A percentile compares a stretch with the other conserved stretches of the same genome.
These are phyloP conservation scores for Amphiura filiformis DNA, from an alignment of 35 echinoderm and acorn worm genomes.

Conservation along the genomic window DNA sequence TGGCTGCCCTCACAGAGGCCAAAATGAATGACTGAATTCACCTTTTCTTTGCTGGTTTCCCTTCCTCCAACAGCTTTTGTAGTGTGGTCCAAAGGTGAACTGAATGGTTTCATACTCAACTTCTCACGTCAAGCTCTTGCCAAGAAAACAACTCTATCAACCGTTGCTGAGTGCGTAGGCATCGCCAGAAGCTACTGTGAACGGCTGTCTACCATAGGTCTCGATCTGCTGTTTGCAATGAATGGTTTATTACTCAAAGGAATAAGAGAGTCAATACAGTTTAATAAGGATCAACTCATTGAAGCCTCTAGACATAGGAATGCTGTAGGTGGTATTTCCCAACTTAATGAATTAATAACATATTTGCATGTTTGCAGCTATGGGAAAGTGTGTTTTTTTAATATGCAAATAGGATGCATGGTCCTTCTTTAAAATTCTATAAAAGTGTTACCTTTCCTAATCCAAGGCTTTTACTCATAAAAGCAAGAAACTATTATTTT, in stretches of 20 bases:
- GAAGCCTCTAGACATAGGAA: constrained; percentile 93
- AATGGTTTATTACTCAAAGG: constrained; percentile 79
- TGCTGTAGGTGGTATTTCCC: constrained; percentile 88
- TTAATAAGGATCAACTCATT: constrained; percentile 95
- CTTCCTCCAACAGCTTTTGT: constrained; percentile 98
- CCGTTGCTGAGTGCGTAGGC: constrained; percentile 85
- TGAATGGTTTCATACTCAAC: constrained; percentile 75
- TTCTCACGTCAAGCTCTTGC: constrained; percentile 96
- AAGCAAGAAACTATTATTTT: too few species aligned
- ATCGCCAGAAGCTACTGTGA: constrained; percentile 80
- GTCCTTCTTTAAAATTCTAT: too few species aligned
- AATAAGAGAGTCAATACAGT: constrained; percentile 74
- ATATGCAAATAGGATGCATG: too few species aligned
- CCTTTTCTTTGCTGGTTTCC: too few species aligned
- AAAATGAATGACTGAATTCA: too few species aligned
- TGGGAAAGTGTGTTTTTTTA: too few species aligned
- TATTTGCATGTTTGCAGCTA: too few species aligned
- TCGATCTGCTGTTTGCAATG: constrained; percentile 86
- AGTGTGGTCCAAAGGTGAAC: constrained; percentile 88
- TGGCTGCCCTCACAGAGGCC: too few species aligned
- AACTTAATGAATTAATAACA: too few species aligned
- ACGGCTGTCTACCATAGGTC: constrained; percentile 72
- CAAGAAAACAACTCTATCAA: constrained; percentile 76
- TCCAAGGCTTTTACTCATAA: too few species aligned
- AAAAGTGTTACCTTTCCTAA: background rate